Base-by-base conservation (phyloP, 2,797 vertebrate species). In the Oophaga sylvatica region DNA sequence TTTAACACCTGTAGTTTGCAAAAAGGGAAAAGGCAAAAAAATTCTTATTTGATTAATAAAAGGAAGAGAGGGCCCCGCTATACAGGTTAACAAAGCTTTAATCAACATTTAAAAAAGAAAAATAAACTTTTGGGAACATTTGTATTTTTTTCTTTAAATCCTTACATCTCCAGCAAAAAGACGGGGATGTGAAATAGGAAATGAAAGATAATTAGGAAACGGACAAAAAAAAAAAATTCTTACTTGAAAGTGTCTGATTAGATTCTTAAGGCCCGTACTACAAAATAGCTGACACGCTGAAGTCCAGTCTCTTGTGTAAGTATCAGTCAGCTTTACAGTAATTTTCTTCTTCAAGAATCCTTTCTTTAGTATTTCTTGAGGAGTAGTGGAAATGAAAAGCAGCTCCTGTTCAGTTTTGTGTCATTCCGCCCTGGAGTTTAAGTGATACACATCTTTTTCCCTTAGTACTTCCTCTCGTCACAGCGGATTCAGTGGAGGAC, bases 381-480 rank as follows among this genome's bases (percentile, higher is more conserved):
- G 70, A 68, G 71, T 20, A 41, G 62, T 53, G 53, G 71, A 83
- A 60, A 77, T 67, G 16, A 19, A 89, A 75, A 86, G 80, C 84
- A 71, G 71, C 84, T 83, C 71, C 71, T 78, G 26, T 68, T 82
- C 71, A 68, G 29, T 56, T 77, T 77, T 67, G 71, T 82, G 48
- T 81, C 79, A 53, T 88, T 76, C 22, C 45, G 67, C 67, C 56
- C 62, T 85, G 83, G 35, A 80, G 75, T 87, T 79, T 86, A 65
- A 85, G 81, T 79, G 83, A 84, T 85, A 65, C 20, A 45, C 73
- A 59, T 83, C 76, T 71, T 60, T 59, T 82, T 84, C 57, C 68
- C 35, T 73, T 81, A 80, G 81, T 70, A 65, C 70, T 71, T 6
- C 5, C 82, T 86, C 90, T 89, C 88, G 71, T 87, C 56, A 70